Base-by-base conservation (phyloP, 2,797 vertebrate genomes). In the Manis javanica region DNA sequence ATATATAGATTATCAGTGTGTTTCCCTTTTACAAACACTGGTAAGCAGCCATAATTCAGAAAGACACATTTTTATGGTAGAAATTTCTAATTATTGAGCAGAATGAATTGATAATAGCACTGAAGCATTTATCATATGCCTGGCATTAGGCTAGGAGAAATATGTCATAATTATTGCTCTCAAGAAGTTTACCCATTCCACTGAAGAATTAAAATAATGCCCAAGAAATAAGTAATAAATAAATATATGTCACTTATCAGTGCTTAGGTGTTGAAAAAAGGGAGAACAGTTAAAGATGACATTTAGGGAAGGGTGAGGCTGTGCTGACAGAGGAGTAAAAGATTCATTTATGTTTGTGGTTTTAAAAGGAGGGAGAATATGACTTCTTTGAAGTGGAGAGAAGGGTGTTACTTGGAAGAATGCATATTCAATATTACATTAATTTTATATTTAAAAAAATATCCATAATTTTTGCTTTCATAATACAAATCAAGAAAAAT, bases 11-110 rank as follows among this genome's bases (percentile, higher is more conserved):
- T 96, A 87, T 91, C 59, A 75, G 1, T 39, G 21, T 64, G 55
- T 93, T 90, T 85, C 7, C 42, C 74, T 34, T 72, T 66, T 91
- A 90, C 46, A 87, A 94, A 83, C 16, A 72, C 19, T 92, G 26
- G 29, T 92, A 77, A 86, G 6, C 39, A 94, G 66, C 24, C 16
- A 51, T 91, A 95, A 89, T 94, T 96, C 71, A 95, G 85, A 66
- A 6, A 84, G 23, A 42, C 7, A 78, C 2, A 75, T 59, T 53
- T 79, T 95, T 85, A 85, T 95, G 53, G 16, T 29, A 96, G 61
- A 69, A 81, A 83, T 63, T 68, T 92, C 10, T 34, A 77, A 26
- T 86, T 91, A 71, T 77, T 93, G 59, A 88, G n/a, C 18, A 94
- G n/a, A 74, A 82, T 57, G 16, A 69, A 69, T 55, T 39, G 39